Conservation (phyloP, 2,113 vertebrate species). For the Elgaria multicarinata region DNA sequence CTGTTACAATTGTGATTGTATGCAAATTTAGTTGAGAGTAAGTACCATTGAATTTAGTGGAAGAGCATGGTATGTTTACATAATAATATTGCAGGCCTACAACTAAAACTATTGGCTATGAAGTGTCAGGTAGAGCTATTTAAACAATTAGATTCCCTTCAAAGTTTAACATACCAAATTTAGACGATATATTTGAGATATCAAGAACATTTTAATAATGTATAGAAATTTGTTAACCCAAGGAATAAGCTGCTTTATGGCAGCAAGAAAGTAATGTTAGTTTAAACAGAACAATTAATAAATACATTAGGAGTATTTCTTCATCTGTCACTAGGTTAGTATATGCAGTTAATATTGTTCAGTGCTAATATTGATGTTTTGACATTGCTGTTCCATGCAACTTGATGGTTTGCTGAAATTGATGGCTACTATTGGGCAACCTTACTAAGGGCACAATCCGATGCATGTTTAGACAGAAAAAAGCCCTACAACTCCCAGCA, state of each 20-base stretch:
- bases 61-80: neutral
- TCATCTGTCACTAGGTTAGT: neutral
- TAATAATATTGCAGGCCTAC: neutral
- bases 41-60: neutral
- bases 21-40: neutral
- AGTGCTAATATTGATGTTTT: too few species aligned
- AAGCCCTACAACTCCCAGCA: too few species aligned
- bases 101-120: neutral
- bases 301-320: neutral
- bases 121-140: neutral
- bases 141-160: neutral
- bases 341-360: neutral
- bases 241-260: neutral
- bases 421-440: neutral
- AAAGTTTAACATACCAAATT: neutral
- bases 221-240: neutral
- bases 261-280: neutral
- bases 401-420: neutral
- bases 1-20: neutral
- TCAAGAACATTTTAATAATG: neutral
- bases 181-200: neutral
- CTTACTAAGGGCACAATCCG: too few species aligned
- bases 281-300: neutral
- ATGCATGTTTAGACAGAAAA: too few species aligned
- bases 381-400: neutral